phyloP scores from a whole-genome alignment of 2,797 vertebrate genomes.

The Garrulus glandarius region DNA sequence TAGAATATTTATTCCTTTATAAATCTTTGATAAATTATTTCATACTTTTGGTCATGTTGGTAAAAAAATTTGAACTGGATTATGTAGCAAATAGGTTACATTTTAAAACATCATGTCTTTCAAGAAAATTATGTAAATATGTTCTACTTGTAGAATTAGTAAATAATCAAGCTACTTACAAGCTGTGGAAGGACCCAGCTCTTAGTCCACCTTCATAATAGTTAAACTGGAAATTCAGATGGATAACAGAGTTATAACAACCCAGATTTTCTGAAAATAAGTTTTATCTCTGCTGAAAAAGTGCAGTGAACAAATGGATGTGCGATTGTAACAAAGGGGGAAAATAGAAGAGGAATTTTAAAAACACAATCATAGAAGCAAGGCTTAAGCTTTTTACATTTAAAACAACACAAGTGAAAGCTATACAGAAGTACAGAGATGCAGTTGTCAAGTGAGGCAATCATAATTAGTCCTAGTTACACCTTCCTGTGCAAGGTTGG shows the following conservation, averaged over 20 bases:
- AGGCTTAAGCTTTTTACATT: background rate
- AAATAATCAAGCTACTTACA: background rate
- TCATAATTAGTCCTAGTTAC: background rate
- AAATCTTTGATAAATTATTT: background rate
- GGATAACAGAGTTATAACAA: background rate
- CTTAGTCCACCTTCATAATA: background rate
- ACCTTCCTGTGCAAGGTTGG: background rate
- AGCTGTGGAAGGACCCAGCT: background rate
- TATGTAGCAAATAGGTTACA: background rate
- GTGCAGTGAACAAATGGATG: background rate
- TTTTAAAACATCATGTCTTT: background rate
- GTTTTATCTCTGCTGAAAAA: background rate
- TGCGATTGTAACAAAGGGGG: background rate
- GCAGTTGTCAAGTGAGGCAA: background rate
- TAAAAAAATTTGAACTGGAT: background rate
- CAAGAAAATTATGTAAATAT: background rate
- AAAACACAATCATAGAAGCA: background rate
- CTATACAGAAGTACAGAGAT: background rate
- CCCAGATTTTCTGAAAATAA: background rate
- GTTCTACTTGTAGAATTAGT: background rate
- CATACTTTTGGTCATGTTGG: background rate
- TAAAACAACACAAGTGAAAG: background rate
- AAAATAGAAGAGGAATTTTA: background rate
- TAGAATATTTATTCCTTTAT: background rate
- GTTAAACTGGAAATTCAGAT: background rate